These are phyloP conservation scores for Menura novaehollandiae DNA, from an alignment of 2,113 vertebrate species.

Conservation along the genomic window DNA sequence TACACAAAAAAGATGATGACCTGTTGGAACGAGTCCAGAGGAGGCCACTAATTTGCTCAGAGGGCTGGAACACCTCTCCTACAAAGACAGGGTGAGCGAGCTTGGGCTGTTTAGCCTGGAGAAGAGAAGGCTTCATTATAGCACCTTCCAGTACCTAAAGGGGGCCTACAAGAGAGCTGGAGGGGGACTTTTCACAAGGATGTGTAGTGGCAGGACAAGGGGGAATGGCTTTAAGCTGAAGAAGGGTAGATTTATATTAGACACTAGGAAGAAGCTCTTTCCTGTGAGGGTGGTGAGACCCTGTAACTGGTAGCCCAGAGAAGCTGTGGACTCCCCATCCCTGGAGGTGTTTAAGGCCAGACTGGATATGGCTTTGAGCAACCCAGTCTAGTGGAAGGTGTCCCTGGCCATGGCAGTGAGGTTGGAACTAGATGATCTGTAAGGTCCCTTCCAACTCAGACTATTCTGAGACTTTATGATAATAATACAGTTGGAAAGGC, in stretches of 20 bases:
- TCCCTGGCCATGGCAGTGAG: not conserved
- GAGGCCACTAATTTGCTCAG: not conserved
- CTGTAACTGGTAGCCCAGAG: not conserved
- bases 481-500: not conserved
- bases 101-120: not conserved
- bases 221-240: not conserved
- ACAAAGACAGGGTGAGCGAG: fast-evolving
- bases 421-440: not conserved
- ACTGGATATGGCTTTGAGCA: not conserved
- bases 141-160: not conserved
- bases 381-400: not conserved
- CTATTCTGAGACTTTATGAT: not conserved
- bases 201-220: not conserved
- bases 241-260: not conserved
- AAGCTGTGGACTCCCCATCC: not conserved
- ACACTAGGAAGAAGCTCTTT: not conserved
- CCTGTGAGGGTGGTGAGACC: not conserved
- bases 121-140: not conserved
- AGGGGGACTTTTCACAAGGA: not conserved
- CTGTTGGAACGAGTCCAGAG: not conserved
- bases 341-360: not conserved
- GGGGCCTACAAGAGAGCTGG: not conserved
- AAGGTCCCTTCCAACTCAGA: not conserved
- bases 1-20: fast-evolving
- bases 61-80: not conserved